Base-by-base conservation (phyloP, 2,888 invertebrate species). In the Hetaerina titia region DNA sequence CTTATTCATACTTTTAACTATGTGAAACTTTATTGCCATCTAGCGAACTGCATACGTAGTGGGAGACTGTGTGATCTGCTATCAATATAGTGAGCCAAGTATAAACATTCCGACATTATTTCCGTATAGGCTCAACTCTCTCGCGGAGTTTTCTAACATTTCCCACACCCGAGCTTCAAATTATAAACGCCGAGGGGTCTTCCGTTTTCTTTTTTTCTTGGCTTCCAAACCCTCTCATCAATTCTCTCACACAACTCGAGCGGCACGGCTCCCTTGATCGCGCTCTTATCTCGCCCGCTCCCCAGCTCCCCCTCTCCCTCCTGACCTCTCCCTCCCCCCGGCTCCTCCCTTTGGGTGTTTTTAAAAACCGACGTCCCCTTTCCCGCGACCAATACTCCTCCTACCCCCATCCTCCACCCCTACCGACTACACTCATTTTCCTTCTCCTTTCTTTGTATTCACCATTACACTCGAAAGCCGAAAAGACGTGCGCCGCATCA, bases 401-500 rank as follows among this genome's bases (percentile, higher is more conserved):
- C 31, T 45, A 56, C 22, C 81, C 57, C 89, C 17, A 45, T 89
- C 89, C 8, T 19, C 56, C 25, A n/a, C 15, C 45, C 63, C 45
- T 64, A 2, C 57, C 81, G n/a, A 15, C 81, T 45, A 45, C 31
- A 81, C 31, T 81, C 31, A 81, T 31, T 81, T 31, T 74, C 9
- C 15, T 81, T 81, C 31, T 22, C n/a, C 9, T 89, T 90, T 90
- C 64, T 90, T 69, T 25, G 64, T 90, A 81, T 81, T 81, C 81
- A 25, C 81, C 31, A 81, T 81, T 81, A 31, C 81, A 25, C 45
- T 22, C 45, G 64, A 90, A 63, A 31, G 90, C 31, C 90, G 81
- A 90, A 90, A 90, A 90, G 90, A 69, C 90, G 64, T 45, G 25
- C 90, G 90, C 25, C 90, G 90, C 25, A 63, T 90, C 89, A 89